Evolutionary conservation across 2,797 vertebrate species (phyloP).

Genomic region (Myripristis murdjan): DNA sequence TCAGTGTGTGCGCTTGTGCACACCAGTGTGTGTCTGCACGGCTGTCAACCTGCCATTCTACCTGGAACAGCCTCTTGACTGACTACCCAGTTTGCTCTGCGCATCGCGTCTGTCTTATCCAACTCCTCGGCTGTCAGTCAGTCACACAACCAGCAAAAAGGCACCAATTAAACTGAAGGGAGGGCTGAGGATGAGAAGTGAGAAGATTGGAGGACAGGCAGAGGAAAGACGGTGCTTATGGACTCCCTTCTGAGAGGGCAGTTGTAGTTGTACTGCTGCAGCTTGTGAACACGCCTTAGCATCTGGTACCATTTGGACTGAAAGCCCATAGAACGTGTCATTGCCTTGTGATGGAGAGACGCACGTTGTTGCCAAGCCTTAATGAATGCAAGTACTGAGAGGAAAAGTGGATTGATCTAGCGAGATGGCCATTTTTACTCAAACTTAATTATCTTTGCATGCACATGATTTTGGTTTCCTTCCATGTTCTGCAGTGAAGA

Average conservation of each 20-base stretch:
- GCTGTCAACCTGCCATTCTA: conserved; percentile 45
- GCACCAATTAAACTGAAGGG: conserved; percentile 67
- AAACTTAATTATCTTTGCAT: conserved; percentile 20
- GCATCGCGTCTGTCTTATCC: conserved; percentile 50
- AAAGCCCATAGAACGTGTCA: conserved; percentile 31
- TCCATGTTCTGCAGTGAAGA: conserved; percentile 9
- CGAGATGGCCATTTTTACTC: conserved; percentile 8
- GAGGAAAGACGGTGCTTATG: not conserved
- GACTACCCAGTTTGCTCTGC: conserved; percentile 61
- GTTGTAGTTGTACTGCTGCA: conserved; percentile 19
- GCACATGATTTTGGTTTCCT: not conserved
- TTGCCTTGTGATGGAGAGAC: conserved; percentile 10
- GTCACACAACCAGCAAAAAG: conserved; percentile 60
- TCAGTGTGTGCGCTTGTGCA: conserved; percentile 9
- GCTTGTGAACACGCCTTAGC: conserved; percentile 27
- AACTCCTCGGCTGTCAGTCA: conserved; percentile 72
- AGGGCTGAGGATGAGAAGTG: conserved; percentile 5
- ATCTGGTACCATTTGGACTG: conserved; percentile 22
- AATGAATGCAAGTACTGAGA: conserved; percentile 25
- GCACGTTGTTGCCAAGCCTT: conserved; percentile 9
- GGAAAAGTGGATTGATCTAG: conserved; percentile 18
- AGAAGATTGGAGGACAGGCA: conserved; percentile 6
- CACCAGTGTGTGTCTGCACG: conserved; percentile 13
- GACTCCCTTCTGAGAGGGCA: conserved; percentile 22
- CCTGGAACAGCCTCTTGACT: conserved; percentile 57